Evolutionary conservation across 2,113 vertebrate genomes (phyloP).

Genomic region (human): GRCh38 chr6:114874001-114874500

Average conservation of each 20-base stretch:
- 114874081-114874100: background rate
- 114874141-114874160: background rate
- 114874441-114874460: background rate
- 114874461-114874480: background rate
- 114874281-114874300: background rate
- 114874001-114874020: background rate
- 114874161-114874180: background rate
- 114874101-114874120: constrained; percentile 9
- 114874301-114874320: background rate
- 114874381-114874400: background rate
- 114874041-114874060: background rate
- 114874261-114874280: background rate
- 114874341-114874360: background rate
- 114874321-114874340: background rate
- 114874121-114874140: background rate
- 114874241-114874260: background rate
- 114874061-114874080: background rate
- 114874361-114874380: background rate
- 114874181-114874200: background rate
- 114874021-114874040: background rate
- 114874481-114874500: background rate
- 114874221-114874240: background rate
- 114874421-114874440: constrained; percentile 33
- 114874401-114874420: background rate
- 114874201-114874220: background rate